phyloP scores from a whole-genome alignment of 2,888 invertebrate species.

The Phaedon cochleariae region DNA sequence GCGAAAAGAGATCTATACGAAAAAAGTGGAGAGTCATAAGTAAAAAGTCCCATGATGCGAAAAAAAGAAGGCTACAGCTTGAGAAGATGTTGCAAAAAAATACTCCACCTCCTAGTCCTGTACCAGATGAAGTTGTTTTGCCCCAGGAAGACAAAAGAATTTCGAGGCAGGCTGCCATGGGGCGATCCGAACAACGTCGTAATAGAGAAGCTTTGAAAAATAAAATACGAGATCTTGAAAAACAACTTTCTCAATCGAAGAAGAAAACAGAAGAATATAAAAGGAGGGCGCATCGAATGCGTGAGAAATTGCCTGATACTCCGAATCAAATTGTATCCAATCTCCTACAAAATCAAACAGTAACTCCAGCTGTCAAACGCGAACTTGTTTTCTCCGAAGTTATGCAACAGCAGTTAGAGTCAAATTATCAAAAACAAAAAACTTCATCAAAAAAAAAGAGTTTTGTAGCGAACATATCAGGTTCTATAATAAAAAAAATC shows the following conservation, averaged over 20 bases:
- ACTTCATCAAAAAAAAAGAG: background rate
- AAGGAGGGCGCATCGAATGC: background rate
- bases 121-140: background rate
- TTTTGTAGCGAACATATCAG: background rate
- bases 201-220: background rate
- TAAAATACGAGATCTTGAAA: background rate
- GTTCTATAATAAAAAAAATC: background rate
- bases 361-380: background rate
- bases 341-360: background rate
- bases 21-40: constrained; percentile 5
- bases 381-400: background rate
- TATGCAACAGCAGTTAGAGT: background rate
- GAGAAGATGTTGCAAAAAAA: background rate
- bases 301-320: background rate
- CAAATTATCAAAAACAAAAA: background rate
- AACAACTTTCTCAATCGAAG: background rate
- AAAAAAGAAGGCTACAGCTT: no score
- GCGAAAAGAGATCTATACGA: constrained; percentile 1
- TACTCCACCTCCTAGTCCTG: background rate
- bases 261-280: background rate
- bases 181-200: background rate
- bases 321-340: background rate
- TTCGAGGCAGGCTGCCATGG: background rate
- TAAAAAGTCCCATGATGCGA: background rate
- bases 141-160: background rate